Evolutionary conservation across 1,140 invertebrate genomes (phyloP).

Genomic region (Drosophila busckii): DNA sequence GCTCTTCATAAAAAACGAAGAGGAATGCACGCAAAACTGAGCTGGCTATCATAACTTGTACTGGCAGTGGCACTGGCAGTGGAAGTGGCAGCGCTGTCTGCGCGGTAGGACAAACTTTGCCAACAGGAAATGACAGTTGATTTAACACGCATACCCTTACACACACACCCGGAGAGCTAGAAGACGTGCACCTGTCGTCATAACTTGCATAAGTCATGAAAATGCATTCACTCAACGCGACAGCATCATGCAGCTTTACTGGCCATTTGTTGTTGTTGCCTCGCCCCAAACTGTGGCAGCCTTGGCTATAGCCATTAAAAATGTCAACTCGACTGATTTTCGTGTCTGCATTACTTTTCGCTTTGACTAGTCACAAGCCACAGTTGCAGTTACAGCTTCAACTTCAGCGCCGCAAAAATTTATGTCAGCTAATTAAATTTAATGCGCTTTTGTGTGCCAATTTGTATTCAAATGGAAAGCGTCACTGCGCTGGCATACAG

Average conservation of each 20-base stretch:
- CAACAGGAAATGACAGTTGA: constrained; percentile 73
- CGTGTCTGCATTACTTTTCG: constrained; percentile 16
- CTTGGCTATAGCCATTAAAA: constrained; percentile 66
- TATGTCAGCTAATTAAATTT: constrained; percentile 72
- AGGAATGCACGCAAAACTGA: no score
- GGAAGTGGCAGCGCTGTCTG: constrained; percentile 15
- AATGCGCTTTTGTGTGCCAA: constrained; percentile 52
- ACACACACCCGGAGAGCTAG: background rate
- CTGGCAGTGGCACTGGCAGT: constrained; percentile 16
- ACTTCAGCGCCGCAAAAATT: constrained; percentile 22
- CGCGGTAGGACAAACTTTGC: constrained; percentile 61
- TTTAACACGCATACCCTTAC: constrained; percentile 54
- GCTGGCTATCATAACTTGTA: constrained; percentile 69
- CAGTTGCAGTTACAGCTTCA: background rate
- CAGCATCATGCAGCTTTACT: constrained; percentile 12
- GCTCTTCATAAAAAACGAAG: no score
- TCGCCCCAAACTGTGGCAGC: no score
- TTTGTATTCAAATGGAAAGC: constrained; percentile 7
- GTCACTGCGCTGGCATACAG: no score
- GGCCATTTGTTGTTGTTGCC: no score
- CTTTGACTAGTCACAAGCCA: constrained; percentile 30
- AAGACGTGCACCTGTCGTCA: constrained; percentile 67
- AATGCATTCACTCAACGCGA: constrained; percentile 46
- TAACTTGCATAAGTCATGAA: constrained; percentile 75
- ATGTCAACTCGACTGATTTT: constrained; percentile 54